These are phyloP conservation scores for Bombus pyrosoma DNA, from an alignment of 1,140 invertebrate species.

Conservation along the genomic window DNA sequence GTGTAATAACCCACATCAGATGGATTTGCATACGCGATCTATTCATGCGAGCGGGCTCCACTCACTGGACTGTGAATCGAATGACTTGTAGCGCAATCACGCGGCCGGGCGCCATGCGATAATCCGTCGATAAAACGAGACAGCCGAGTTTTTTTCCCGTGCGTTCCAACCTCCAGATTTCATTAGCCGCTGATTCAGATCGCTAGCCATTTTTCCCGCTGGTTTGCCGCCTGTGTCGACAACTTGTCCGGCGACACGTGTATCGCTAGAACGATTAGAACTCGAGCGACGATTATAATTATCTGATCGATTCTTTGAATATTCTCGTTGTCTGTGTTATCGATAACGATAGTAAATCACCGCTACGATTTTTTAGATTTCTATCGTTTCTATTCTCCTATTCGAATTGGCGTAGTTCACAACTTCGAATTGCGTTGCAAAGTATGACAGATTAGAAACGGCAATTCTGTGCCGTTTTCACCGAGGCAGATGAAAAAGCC, in stretches of 20 bases:
- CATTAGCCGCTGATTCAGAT: constrained; percentile 21
- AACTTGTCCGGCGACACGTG: neutral
- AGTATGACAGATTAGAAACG: too few species aligned
- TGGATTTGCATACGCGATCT: constrained; percentile 39
- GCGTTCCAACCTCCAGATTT: constrained; percentile 14
- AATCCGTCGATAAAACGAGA: constrained; percentile 27
- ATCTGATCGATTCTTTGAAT: neutral
- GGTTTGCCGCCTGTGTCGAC: constrained; percentile 9
- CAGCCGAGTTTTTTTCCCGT: neutral
- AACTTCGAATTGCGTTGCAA: too few species aligned
- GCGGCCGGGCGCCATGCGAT: constrained; percentile 28
- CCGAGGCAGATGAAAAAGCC: too few species aligned
- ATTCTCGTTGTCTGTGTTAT: too few species aligned
- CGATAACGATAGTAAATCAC: neutral
- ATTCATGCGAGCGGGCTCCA: constrained; percentile 6
- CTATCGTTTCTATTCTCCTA: neutral
- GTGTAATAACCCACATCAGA: constrained; percentile 37
- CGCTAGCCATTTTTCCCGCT: neutral
- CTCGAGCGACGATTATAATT: neutral
- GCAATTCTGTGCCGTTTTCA: too few species aligned
- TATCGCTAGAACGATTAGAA: neutral
- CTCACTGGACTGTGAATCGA: constrained; percentile 46
- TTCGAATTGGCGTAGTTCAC: too few species aligned
- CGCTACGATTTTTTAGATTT: neutral
- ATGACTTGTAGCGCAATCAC: constrained; percentile 33